Percentiles rank a stretch among this genome's conserved stretches.
These are phyloP conservation scores for Tribolium castaneum DNA, from an alignment of 1,140 invertebrate genomes.

Conservation along the genomic window DNA sequence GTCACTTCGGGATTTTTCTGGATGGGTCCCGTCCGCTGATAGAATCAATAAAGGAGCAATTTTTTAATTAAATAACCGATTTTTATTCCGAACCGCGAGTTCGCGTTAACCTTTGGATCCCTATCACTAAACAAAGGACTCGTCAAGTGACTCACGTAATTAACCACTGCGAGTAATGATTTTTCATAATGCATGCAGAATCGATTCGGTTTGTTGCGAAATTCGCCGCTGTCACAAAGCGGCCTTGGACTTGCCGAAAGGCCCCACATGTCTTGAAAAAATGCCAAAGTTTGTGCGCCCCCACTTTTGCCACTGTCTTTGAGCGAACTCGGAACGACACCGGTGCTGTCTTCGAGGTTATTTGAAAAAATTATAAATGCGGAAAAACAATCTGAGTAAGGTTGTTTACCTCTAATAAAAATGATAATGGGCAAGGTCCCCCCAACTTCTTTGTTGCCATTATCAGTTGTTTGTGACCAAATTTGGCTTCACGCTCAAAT, in stretches of 20 bases:
- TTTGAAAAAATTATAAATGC: not conserved
- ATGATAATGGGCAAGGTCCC: not conserved
- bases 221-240: not conserved
- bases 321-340: not conserved
- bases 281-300: not conserved
- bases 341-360: not conserved
- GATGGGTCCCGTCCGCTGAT: not conserved
- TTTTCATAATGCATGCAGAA: not conserved
- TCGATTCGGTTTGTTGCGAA: not conserved
- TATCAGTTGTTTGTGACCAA: not conserved
- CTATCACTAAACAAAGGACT: not conserved
- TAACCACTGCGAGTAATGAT: not conserved
- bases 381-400: not conserved
- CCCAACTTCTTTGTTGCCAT: not conserved
- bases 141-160: not conserved
- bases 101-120: not conserved
- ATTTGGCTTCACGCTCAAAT: not conserved
- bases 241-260: constrained; percentile 6
- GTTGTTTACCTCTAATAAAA: not conserved
- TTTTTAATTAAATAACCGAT: not conserved
- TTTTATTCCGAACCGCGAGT: not conserved
- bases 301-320: not conserved
- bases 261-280: constrained; percentile 11
- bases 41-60: not conserved
- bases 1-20: not conserved